Percentiles rank a stretch among this genome's conserved stretches.
Conservation (phyloP, 2,113 vertebrate species). For the Podilymbus podiceps region DNA sequence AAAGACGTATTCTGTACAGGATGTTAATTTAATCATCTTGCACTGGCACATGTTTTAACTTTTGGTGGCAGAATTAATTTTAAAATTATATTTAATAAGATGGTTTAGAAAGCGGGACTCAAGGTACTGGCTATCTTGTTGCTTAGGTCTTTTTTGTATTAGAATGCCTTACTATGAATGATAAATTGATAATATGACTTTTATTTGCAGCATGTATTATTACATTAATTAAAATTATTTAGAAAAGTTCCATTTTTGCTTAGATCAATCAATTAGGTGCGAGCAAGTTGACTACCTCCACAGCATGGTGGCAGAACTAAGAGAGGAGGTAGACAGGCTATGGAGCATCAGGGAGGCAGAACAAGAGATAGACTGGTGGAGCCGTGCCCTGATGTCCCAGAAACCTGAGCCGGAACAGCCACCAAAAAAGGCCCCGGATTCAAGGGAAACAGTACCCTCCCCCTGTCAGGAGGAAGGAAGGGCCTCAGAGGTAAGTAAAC, state of each 20-base stretch:
- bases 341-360: no score
- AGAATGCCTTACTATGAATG: neutral
- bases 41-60: neutral
- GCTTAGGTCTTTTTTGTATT: neutral
- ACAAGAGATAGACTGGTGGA: no score
- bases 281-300: no score
- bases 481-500: no score
- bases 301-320: no score
- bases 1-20: neutral
- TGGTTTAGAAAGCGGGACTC: neutral
- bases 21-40: neutral
- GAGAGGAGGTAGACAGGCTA: no score
- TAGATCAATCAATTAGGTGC: neutral
- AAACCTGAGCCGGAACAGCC: no score
- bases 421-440: no score
- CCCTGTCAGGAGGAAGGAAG: no score
- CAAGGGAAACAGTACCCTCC: no score
- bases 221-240: neutral
- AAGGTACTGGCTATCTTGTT: neutral
- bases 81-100: neutral
- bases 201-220: neutral
- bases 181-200: neutral
- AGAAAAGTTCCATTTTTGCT: neutral
- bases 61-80: neutral
- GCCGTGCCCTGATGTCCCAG: no score